phyloP scores from a whole-genome alignment of 1,140 invertebrate genomes.

The Glossosoma conforme region DNA sequence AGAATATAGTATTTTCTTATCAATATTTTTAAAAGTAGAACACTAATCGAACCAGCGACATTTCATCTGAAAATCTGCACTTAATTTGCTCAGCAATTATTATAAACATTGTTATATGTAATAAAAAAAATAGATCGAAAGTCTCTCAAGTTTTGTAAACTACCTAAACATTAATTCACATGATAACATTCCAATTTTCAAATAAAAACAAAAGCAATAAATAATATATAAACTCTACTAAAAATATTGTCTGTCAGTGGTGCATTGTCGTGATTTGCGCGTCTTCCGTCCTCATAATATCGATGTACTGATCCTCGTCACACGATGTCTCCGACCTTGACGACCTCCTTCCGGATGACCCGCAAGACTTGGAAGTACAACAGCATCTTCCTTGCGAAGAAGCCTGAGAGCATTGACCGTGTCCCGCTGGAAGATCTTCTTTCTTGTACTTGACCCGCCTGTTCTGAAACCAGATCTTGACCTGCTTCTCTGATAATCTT shows the following conservation, averaged over 20 bases:
- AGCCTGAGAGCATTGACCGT: constrained; percentile 1
- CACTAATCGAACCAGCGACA: too few relatives aligned
- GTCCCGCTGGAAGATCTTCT: constrained; percentile 44
- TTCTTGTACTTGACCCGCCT: constrained; percentile 89
- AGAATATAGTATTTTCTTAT: too few relatives aligned
- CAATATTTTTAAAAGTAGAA: too few relatives aligned
- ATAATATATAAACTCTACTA: too few relatives aligned
- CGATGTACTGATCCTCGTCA: constrained; percentile 24
- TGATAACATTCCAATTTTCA: too few relatives aligned
- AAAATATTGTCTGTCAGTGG: neutral
- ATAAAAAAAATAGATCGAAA: too few relatives aligned
- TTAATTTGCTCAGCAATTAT: too few relatives aligned
- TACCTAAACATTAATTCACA: too few relatives aligned
- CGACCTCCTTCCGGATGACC: constrained; percentile 16
- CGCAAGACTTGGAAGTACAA: constrained; percentile 18
- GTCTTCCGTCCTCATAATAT: constrained; percentile 19
- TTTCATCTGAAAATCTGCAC: too few relatives aligned
- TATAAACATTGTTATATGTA: too few relatives aligned
- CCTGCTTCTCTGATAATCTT: constrained; percentile 87
- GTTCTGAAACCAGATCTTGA: constrained; percentile 95
- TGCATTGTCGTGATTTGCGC: constrained; percentile 14
- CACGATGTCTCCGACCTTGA: constrained; percentile 20
- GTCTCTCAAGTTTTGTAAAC: too few relatives aligned
- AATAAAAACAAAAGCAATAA: too few relatives aligned
- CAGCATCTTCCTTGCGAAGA: constrained; percentile 11